Conservation (phyloP, 1,140 invertebrate species). For the Cryptotermes secundus region DNA sequence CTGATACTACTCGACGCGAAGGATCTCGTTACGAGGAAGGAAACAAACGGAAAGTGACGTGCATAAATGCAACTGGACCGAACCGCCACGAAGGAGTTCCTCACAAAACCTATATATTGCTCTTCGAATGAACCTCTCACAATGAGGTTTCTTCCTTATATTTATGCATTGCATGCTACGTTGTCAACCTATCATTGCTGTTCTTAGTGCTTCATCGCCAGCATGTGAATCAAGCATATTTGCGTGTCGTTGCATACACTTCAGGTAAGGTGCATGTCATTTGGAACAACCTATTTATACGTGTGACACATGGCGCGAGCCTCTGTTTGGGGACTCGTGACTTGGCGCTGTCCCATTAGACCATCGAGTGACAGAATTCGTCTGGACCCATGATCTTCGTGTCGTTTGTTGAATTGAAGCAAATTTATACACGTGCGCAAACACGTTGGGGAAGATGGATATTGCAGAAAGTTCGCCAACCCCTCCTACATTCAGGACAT, state of each 20-base stretch:
- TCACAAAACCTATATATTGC: too few relatives aligned
- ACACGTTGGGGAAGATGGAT: too few relatives aligned
- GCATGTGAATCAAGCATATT: not conserved
- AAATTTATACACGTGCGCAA: too few relatives aligned
- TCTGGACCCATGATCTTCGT: not conserved
- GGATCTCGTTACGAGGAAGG: too few relatives aligned
- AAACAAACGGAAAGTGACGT: too few relatives aligned
- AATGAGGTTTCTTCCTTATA: too few relatives aligned
- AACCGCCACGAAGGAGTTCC: too few relatives aligned
- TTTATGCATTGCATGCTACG: not conserved
- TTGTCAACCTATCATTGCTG: not conserved
- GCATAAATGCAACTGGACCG: too few relatives aligned
- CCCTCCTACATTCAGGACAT: too few relatives aligned
- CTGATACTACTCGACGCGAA: too few relatives aligned
- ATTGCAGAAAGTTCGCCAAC: too few relatives aligned
- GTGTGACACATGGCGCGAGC: slow-evolving; percentile 2
- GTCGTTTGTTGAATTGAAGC: not conserved
- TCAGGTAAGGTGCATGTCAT: not conserved
- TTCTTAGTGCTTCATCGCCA: not conserved
- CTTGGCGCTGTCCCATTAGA: not conserved
- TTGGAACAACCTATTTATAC: not conserved
- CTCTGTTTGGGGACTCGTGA: not conserved
- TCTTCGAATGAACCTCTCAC: too few relatives aligned
- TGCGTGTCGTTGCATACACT: not conserved
- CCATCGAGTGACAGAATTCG: not conserved